phyloP scores from a whole-genome alignment of 23 tunicate genomes.

The Pegea sp. region DNA sequence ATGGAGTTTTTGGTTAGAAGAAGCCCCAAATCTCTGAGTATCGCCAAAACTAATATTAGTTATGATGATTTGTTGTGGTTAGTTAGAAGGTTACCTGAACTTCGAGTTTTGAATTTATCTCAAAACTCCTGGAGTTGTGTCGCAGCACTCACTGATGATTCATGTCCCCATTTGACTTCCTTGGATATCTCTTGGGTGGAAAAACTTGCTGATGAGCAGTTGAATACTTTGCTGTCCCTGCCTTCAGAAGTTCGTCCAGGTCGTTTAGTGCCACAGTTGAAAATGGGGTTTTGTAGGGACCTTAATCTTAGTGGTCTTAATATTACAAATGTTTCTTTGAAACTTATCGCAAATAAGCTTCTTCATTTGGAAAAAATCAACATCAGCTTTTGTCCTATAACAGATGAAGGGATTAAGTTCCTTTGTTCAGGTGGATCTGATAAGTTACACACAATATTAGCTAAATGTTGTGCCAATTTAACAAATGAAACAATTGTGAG shows the following conservation, averaged over 20 bases:
- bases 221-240: slow-evolving; percentile 31
- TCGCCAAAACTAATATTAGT: slow-evolving; percentile 42
- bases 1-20: slow-evolving; percentile 43
- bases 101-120: slow-evolving; percentile 30
- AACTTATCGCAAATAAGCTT: slow-evolving; percentile 21
- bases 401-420: slow-evolving; percentile 42
- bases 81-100: slow-evolving; percentile 29
- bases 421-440: no score
- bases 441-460: no score
- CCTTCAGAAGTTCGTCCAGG: slow-evolving; percentile 73
- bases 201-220: slow-evolving; percentile 40
- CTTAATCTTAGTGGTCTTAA: slow-evolving; percentile 32
- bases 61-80: slow-evolving; percentile 65
- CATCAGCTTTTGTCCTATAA: slow-evolving; percentile 40
- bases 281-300: slow-evolving; percentile 27
- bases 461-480: no score
- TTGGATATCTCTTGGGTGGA: slow-evolving; percentile 62
- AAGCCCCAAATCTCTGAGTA: slow-evolving; percentile 24
- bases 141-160: slow-evolving; percentile 45
- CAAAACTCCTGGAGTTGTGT: slow-evolving; percentile 64
- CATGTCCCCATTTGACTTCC: slow-evolving; percentile 43
- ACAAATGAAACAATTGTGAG: no score
- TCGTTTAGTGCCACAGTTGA: slow-evolving; percentile 32
- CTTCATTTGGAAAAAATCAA: slow-evolving; percentile 26
- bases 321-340: slow-evolving; percentile 27